Base-by-base conservation (phyloP, 2,113 vertebrate species). In the Pungitius pungitius region DNA sequence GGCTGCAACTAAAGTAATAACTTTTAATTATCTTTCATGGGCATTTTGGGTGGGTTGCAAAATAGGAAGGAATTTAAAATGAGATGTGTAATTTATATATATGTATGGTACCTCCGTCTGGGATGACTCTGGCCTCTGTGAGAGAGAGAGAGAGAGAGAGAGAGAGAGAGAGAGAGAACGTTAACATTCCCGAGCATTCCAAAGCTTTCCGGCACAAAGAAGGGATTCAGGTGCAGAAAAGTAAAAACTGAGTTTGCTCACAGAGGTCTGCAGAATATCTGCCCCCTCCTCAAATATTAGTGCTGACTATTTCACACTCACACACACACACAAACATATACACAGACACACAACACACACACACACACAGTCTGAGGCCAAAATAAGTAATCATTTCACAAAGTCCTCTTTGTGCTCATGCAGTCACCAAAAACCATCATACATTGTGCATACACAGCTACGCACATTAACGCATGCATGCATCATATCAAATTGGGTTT, bases 91-190 rank as follows among this genome's bases (percentile, higher is more conserved):
- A 47, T 68, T 59, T 39, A 40, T 54, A 18, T 68, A 59, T 35
- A 37, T 54, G 14, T 68, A 65, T 63, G 49, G 75, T 95, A 89
- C 95, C 93, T 90, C 93, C 91, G 85, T 95, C 93, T 74, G 79
- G 93, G 84, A 95, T 92, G 79, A 95, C 91, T 85, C 92, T 90
- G 78, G 95, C 95, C 90, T 92, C 96, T 97, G 92, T 81, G 69
- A 77, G 72, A 87, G 68, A 72, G 37, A 39, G 37, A 39, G 10
- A 11, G 37, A 39, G 37, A 39, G 40, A 59, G 61, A 56, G 88
- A 86, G 9, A 82, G 22, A 83, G 20, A 71, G 52, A 71, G 30
- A 77, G 22, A 59, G 76, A 82, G 35, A 69, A 55, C 73, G 33
- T 89, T 70, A 91, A 77, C 84, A 76, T 90, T 86, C 47, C 26